Evolutionary conservation across 2,797 vertebrate species (phyloP), one percentile per base, ranked within the genome.

Genomic region (Sebastes baramenuke): DNA sequence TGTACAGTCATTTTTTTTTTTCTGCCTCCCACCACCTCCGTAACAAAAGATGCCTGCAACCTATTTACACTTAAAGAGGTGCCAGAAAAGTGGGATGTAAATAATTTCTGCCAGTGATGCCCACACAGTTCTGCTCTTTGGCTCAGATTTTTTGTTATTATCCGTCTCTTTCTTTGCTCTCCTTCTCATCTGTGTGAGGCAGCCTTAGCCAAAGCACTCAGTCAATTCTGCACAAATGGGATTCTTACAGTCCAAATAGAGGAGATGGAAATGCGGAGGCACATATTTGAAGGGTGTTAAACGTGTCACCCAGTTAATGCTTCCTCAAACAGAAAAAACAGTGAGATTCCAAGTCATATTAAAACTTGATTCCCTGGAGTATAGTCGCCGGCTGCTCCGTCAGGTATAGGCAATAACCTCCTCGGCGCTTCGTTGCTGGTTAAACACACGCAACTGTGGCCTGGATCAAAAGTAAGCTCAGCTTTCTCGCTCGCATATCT

Each of bases 151-250:
- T 72, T 64, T 83, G 4, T 34, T 61, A 34, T 79, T 66, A 66
- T 85, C 65, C 27, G 22, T 88, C 32, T 71, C 65, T 81, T 81
- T 82, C 84, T 85, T 82, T 87, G 70, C 77, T 84, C 52, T 77
- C 52, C 60, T 34, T 83, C 65, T 87, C 84, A 32, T 78, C 83
- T 87, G 76, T 83, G 82, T 30, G 64, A 80, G 74, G 46, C 83
- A 62, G 87, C 72, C 58, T 85, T 52, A 84, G 78, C 87, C 81
- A 86, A 92, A 89, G 87, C 86, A 58, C 87, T 92, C 85, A 84
- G 91, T 93, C 86, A 94, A 89, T 92, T 92, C 72, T 71, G 78
- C 83, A 77, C 86, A 91, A 93, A 93, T 94, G 84, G 81, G 76
- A 89, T 92, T 88, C 80, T 77, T 68, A 72, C 84, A 85, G 80